Evolutionary conservation across 2,888 invertebrate genomes (phyloP), one percentile per base, ranked within the genome.

Genomic region (Seira ritae): DNA sequence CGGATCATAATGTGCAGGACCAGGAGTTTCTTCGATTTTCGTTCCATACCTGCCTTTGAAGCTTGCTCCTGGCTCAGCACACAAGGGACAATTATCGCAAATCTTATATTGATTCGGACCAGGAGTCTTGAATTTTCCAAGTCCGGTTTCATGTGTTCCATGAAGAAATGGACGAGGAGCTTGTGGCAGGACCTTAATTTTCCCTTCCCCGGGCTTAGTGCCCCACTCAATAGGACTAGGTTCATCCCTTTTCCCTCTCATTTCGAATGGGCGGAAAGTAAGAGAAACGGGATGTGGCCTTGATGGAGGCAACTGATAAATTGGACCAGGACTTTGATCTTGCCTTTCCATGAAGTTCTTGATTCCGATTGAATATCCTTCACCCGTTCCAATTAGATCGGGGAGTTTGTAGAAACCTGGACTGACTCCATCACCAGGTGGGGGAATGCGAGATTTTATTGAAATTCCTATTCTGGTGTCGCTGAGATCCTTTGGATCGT

Each of bases 241-340:
- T 37, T 81, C 80, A 4, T 67, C 70, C 17, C 72, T 67, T 1
- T n/a, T 19, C 6, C 77, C 81, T 22, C 55, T 0, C 50, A 23
- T 65, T 15, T 84, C 81, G 50, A 87, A 87, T 1, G 87, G 87
- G 6, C 74, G 75, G 73, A 87, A 87, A 10, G 85, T 86, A 31
- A 87, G 42, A 0, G 87, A 83, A 24, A 87, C 55, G 8, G 83
- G 81, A 62, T 87, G 84, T 3, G 74, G 73, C 23, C 74, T 66
- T 4, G 24, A 20, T 42, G 67, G 23, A 12, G n/a, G 37, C 23
- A 71, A 37, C 70, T 77, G 31, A 37, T 85, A 85, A 60, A 85
- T 83, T 8, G 85, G 85, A 4, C 85, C 85, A 31, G 85, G 85
- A 15, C 83, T 77, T 20, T 83, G 76, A 10, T 71, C 66, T 31